A percentile compares a stretch with the other conserved stretches of the same genome.
Conservation (phyloP, 2,797 vertebrate genomes). For the Kryptopterus vitreolus region DNA sequence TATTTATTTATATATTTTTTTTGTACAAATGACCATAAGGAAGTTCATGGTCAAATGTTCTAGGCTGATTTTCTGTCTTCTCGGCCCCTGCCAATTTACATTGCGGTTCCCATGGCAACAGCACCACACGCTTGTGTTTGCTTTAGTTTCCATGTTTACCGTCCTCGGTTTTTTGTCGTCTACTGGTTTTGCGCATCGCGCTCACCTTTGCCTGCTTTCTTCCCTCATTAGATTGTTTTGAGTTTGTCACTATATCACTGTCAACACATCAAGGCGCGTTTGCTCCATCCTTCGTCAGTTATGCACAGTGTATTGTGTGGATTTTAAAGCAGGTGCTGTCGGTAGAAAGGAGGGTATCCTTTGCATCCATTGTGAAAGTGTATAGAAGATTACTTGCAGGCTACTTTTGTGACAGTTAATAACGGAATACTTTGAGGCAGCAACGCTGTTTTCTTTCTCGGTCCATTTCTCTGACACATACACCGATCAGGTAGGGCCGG, state of each 20-base stretch:
- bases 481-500: too few species aligned
- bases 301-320: too few species aligned
- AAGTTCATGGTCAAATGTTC: not conserved
- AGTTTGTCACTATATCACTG: not conserved
- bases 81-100: not conserved
- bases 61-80: conserved; percentile 8
- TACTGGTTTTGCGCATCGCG: not conserved
- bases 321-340: not conserved
- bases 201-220: not conserved
- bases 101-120: conserved; percentile 4
- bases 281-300: not conserved
- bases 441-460: not conserved
- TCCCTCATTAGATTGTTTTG: not conserved
- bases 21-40: not conserved
- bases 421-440: not conserved
- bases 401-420: too few species aligned
- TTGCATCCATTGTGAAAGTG: too few species aligned
- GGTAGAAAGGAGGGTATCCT: not conserved
- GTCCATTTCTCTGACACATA: not conserved
- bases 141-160: not conserved
- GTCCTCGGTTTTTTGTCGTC: not conserved
- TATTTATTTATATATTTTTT: too few species aligned
- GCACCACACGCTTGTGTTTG: not conserved
- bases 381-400: too few species aligned
- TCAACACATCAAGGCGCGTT: not conserved